Percentiles rank a stretch among this genome's conserved stretches.
phyloP scores from a whole-genome alignment of 2,113 vertebrate genomes.

The Budorcas taxicolor region DNA sequence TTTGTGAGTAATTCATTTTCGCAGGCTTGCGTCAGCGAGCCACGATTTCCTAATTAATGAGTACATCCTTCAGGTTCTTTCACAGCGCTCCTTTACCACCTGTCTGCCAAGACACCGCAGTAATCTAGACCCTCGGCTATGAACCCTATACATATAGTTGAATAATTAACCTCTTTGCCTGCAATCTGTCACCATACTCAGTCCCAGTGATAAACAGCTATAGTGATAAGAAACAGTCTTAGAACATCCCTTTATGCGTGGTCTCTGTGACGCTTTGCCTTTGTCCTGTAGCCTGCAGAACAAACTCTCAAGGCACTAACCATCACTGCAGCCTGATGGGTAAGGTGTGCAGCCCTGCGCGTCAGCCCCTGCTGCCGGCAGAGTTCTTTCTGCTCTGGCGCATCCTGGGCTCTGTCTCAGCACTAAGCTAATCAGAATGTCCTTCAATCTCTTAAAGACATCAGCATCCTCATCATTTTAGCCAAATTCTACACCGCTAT shows the following conservation, averaged over 20 bases:
- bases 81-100: rapidly evolving
- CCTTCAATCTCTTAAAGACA: rapidly evolving
- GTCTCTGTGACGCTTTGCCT: too few relatives aligned
- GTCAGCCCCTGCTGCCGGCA: rapidly evolving
- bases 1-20: background rate
- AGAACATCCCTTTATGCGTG: background rate
- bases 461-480: rapidly evolving
- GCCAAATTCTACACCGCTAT: background rate
- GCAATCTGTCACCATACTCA: background rate
- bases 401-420: background rate
- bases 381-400: background rate
- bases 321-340: rapidly evolving
- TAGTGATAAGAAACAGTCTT: too few relatives aligned
- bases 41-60: rapidly evolving
- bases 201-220: background rate
- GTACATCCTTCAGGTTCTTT: rapidly evolving
- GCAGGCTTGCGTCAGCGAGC: background rate
- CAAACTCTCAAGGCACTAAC: background rate
- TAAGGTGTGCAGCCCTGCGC: rapidly evolving
- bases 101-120: rapidly evolving
- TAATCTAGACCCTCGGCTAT: background rate
- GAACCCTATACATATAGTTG: rapidly evolving
- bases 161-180: background rate
- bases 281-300: rapidly evolving
- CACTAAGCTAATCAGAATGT: rapidly evolving